Percentiles rank a stretch among this genome's conserved stretches.
phyloP scores from a whole-genome alignment of 2,113 vertebrate species.

The Trematomus loennbergii region DNA sequence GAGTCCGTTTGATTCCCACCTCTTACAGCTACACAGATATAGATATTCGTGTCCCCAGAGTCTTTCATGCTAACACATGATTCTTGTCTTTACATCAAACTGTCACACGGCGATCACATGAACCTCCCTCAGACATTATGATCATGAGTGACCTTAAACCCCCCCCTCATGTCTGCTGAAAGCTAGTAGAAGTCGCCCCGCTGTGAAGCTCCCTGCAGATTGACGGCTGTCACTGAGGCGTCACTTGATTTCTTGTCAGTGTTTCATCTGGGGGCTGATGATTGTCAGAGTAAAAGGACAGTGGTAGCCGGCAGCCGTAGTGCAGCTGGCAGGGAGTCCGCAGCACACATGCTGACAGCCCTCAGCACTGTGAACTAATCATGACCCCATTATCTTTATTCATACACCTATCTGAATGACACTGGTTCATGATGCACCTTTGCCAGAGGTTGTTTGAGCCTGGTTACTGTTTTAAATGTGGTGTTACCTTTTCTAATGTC shows the following conservation, averaged over 20 bases:
- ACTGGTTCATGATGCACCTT: conserved; percentile 8
- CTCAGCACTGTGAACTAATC: not conserved
- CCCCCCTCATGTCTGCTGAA: not conserved
- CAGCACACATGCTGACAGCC: conserved; percentile 2
- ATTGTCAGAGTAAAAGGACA: conserved; percentile 39
- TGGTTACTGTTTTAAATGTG: not conserved
- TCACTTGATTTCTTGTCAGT: conserved; percentile 14
- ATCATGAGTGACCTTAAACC: not conserved
- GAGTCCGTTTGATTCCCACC: too few relatives aligned
- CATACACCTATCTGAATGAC: not conserved
- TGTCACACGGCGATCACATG: not conserved
- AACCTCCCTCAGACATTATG: not conserved
- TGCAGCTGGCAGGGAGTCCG: conserved; percentile 11
- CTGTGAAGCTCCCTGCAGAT: conserved; percentile 7
- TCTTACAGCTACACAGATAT: not conserved
- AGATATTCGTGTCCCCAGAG: not conserved
- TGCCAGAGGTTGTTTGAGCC: not conserved
- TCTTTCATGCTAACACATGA: not conserved
- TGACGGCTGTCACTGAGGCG: not conserved
- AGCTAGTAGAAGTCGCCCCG: not conserved
- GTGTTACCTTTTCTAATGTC: not conserved
- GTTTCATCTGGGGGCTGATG: not conserved
- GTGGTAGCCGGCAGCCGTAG: conserved; percentile 7
- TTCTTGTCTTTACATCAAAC: not conserved
- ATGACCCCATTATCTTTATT: not conserved